phyloP scores from a whole-genome alignment of 2,888 invertebrate genomes.

The Pemphredon lugubris region DNA sequence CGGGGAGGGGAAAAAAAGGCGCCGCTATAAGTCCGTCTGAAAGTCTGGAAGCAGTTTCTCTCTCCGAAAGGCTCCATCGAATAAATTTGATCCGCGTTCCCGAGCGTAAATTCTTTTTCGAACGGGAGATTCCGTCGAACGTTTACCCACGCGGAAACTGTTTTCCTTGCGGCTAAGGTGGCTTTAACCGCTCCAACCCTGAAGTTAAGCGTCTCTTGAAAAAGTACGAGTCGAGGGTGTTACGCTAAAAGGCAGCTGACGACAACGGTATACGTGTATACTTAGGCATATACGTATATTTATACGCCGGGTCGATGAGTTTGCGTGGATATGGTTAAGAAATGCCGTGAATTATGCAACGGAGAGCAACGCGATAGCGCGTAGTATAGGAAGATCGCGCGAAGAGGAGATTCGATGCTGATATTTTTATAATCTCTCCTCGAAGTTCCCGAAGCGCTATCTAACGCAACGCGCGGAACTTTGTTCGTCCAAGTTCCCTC shows the following conservation, averaged over 20 bases:
- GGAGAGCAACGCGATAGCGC: not conserved
- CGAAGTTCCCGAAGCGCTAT: too few species aligned
- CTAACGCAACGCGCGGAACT: too few species aligned
- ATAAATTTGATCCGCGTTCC: constrained; percentile 8
- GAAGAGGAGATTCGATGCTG: too few species aligned
- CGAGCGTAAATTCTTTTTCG: not conserved
- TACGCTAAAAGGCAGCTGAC: constrained; percentile 24
- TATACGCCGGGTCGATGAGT: constrained; percentile 10
- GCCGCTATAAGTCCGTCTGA: not conserved
- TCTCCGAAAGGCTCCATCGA: not conserved
- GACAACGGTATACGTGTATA: constrained; percentile 12
- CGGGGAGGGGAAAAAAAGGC: not conserved
- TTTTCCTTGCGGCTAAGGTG: not conserved
- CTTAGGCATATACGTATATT: not conserved
- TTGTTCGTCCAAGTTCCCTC: too few species aligned
- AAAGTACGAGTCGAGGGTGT: not conserved
- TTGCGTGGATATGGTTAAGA: not conserved
- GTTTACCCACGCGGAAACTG: not conserved
- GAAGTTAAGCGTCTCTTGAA: constrained; percentile 17
- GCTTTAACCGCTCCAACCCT: constrained; percentile 6
- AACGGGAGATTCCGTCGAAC: not conserved
- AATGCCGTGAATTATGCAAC: constrained; percentile 11
- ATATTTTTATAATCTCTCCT: too few species aligned
- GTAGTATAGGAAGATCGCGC: not conserved
- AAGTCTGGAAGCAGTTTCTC: not conserved